phyloP scores from a whole-genome alignment of 2,888 invertebrate species.

The Ramazzottius varieornatus region DNA sequence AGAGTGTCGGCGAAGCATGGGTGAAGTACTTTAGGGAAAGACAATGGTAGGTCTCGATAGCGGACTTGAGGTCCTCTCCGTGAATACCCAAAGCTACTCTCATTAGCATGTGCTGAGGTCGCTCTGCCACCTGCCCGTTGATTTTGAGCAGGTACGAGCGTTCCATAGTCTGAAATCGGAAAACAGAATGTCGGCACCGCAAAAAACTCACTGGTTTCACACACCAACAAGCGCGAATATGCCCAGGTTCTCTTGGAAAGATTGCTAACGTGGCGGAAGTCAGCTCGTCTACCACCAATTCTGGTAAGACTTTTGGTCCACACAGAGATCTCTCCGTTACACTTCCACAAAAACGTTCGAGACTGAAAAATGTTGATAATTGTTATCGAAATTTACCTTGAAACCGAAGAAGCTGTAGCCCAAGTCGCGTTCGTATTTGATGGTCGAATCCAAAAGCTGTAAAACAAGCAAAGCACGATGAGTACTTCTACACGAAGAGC shows the following conservation, averaged over 20 bases:
- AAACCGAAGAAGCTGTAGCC: constrained; percentile 97
- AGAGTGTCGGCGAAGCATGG: constrained; percentile 88
- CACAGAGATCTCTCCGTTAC: too few species aligned
- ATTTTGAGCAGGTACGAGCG: constrained; percentile 76
- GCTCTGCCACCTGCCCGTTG: constrained; percentile 65
- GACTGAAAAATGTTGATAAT: constrained; percentile 1
- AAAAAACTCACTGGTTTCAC: neutral
- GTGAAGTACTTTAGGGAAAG: constrained; percentile 84
- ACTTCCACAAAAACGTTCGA: neutral
- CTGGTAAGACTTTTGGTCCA: too few species aligned
- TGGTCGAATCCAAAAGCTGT: constrained; percentile 56
- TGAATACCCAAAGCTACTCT: constrained; percentile 86
- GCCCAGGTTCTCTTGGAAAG: too few species aligned
- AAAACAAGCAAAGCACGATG: too few species aligned
- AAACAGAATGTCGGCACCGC: neutral
- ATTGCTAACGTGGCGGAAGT: too few species aligned
- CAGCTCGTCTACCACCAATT: too few species aligned
- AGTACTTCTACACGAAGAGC: too few species aligned
- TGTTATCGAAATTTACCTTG: constrained; percentile 32
- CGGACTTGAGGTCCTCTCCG: constrained; percentile 64
- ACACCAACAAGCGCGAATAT: too few species aligned
- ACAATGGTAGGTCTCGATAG: constrained; percentile 79
- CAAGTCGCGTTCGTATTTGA: constrained; percentile 87
- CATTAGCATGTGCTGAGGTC: constrained; percentile 98
- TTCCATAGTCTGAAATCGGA: constrained; percentile 43